These are phyloP conservation scores for Sparus aurata DNA, from an alignment of 2,797 vertebrate genomes.

Conservation along the genomic window DNA sequence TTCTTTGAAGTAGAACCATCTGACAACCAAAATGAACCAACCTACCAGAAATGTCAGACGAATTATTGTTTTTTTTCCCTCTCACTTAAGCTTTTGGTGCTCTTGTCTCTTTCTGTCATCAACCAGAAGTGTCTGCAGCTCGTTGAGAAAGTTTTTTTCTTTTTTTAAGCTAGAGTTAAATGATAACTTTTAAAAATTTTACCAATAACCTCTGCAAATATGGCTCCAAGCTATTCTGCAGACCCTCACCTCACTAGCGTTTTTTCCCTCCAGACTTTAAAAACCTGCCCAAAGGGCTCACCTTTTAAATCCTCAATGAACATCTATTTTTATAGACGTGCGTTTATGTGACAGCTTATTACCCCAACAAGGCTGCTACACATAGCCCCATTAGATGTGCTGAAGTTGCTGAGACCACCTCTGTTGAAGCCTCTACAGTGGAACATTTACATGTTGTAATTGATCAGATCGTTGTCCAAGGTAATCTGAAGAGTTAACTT, in stretches of 20 bases:
- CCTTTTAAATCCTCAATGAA: conserved; percentile 49
- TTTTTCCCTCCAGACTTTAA: too few species aligned
- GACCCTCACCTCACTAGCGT: not conserved
- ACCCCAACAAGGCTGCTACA: conserved; percentile 10
- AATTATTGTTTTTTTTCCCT: not conserved
- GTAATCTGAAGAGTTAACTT: too few species aligned
- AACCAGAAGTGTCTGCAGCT: not conserved
- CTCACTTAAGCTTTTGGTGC: not conserved
- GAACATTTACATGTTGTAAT: too few species aligned
- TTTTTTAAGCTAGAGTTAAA: not conserved
- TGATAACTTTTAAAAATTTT: not conserved
- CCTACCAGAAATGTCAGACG: conserved; percentile 4
- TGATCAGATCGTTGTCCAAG: too few species aligned
- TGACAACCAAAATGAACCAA: conserved; percentile 16
- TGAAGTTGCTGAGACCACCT: not conserved
- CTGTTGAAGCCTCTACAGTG: too few species aligned
- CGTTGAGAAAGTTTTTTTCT: not conserved
- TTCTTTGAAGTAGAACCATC: conserved; percentile 25
- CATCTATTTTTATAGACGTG: conserved; percentile 37
- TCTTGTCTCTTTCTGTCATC: conserved; percentile 2
- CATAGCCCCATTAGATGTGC: not conserved
- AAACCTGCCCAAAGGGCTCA: conserved; percentile 8
- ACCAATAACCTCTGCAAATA: not conserved
- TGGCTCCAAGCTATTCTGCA: not conserved
- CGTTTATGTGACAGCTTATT: conserved; percentile 32